Percentiles rank a stretch among this genome's conserved stretches.
These are phyloP conservation scores for Harlomillsia oculata DNA, from an alignment of 1,140 invertebrate genomes.

Conservation along the genomic window DNA sequence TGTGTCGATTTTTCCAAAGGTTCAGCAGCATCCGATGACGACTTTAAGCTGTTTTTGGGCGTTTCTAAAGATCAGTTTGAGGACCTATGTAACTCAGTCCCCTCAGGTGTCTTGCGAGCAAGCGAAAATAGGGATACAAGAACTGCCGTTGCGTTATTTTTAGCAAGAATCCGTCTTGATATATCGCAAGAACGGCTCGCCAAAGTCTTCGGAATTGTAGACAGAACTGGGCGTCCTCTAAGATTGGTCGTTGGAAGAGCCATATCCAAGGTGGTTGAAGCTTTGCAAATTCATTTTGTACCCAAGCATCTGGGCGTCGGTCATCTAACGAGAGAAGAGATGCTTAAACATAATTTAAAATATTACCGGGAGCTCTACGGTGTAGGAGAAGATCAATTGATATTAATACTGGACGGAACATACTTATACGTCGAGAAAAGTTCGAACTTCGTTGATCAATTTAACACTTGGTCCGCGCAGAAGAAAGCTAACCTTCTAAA, in stretches of 20 bases:
- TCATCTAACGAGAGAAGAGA: slow-evolving; percentile 7
- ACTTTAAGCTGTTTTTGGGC: not conserved
- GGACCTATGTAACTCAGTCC: not conserved
- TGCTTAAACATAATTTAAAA: not conserved
- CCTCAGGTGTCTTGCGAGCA: not conserved
- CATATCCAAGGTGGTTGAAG: not conserved
- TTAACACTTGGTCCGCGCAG: slow-evolving; percentile 8
- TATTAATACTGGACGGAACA: slow-evolving; percentile 10
- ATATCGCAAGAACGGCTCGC: not conserved
- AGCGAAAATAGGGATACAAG: not conserved
- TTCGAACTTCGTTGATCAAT: not conserved
- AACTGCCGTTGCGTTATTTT: slow-evolving; percentile 13
- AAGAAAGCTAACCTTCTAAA: slow-evolving; percentile 15
- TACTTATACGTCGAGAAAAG: slow-evolving; percentile 20
- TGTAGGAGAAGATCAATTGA: not conserved
- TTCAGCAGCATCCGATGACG: not conserved
- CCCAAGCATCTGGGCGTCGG: slow-evolving; percentile 7
- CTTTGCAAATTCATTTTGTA: not conserved
- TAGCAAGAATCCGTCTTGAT: not conserved
- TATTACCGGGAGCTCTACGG: not conserved
- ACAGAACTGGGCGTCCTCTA: not conserved
- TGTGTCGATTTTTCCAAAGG: not conserved
- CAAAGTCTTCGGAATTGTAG: not conserved
- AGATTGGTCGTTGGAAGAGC: not conserved
- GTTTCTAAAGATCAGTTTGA: slow-evolving; percentile 3